Evolutionary conservation across 1,140 invertebrate species (phyloP).

Genomic region (Nylanderia fulva): DNA sequence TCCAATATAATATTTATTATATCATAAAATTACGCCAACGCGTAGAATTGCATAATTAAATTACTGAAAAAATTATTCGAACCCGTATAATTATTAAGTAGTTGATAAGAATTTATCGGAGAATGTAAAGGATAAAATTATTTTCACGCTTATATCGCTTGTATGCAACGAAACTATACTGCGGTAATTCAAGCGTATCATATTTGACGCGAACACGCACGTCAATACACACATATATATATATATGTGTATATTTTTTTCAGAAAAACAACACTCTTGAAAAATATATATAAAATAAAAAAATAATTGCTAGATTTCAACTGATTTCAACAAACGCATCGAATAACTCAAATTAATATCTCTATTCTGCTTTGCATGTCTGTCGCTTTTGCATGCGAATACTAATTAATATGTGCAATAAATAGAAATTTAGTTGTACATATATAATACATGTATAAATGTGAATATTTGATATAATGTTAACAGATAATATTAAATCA

Average conservation of each 20-base stretch:
- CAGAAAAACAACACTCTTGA: conserved; percentile 32
- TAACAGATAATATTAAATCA: conserved; percentile 24
- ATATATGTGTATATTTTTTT: no score
- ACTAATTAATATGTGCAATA: conserved; percentile 74
- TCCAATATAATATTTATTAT: neutral
- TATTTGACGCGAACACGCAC: conserved; percentile 29
- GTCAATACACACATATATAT: no score
- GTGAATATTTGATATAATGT: conserved; percentile 1
- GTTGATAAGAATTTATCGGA: conserved; percentile 11
- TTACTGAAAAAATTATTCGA: neutral
- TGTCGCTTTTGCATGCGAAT: conserved; percentile 66
- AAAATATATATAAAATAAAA: conserved; percentile 45
- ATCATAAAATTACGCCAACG: neutral
- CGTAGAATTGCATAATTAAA: neutral
- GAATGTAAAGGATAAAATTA: conserved; percentile 31
- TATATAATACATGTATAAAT: neutral
- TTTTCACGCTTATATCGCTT: conserved; percentile 22
- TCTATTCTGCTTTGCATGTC: conserved; percentile 51
- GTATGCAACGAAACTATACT: conserved; percentile 13
- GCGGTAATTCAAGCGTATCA: conserved; percentile 42
- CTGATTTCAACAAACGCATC: conserved; percentile 57
- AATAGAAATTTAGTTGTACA: conserved; percentile 58
- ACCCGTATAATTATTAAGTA: neutral
- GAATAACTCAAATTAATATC: conserved; percentile 41
- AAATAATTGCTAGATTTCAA: conserved; percentile 24